Conservation (phyloP, 2,113 vertebrate genomes). For the Equus quagga region DNA sequence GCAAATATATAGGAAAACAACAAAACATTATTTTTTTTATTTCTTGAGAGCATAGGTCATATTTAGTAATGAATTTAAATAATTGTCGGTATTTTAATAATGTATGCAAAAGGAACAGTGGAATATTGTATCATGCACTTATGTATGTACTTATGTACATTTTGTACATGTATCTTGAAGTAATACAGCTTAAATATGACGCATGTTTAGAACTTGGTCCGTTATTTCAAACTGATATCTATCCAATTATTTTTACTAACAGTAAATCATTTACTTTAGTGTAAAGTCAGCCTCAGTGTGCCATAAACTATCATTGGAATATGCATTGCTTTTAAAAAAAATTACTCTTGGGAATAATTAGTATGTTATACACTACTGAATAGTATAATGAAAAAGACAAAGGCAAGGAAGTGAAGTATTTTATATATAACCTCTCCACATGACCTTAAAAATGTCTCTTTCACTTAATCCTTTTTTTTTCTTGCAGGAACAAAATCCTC, state of each 20-base stretch:
- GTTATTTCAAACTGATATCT: background rate
- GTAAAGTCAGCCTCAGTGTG: background rate
- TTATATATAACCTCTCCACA: background rate
- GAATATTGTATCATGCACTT: background rate
- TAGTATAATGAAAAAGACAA: background rate
- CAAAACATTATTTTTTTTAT: background rate
- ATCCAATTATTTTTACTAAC: background rate
- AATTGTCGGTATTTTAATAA: background rate
- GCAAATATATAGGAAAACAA: background rate
- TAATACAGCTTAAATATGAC: background rate
- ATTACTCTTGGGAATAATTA: background rate
- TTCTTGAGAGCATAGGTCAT: background rate
- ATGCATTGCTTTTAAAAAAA: background rate
- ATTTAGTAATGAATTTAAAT: background rate
- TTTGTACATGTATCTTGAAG: background rate
- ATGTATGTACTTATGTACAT: background rate
- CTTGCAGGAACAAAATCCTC: background rate
- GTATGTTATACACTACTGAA: background rate
- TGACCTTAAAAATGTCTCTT: background rate
- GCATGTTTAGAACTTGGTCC: background rate
- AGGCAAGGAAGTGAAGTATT: background rate
- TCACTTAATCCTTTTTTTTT: background rate
- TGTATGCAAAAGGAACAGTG: background rate
- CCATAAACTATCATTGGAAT: background rate
- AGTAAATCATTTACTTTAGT: background rate